Base-by-base conservation (phyloP, 2,113 vertebrate species). In the Callospermophilus lateralis region DNA sequence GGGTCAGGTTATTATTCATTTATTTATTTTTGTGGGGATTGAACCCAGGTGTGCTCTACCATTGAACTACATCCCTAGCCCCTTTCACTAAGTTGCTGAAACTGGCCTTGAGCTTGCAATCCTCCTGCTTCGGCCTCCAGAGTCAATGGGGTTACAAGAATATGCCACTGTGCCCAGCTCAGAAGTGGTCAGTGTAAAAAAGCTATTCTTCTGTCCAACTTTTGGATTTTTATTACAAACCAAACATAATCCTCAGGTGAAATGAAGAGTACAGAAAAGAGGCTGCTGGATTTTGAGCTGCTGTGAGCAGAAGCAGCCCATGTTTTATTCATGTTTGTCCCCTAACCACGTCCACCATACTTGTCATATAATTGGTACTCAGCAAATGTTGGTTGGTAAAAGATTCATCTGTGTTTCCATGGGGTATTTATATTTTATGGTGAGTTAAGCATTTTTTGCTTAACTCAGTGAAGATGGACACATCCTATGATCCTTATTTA, bases 181-280 rank as follows among this genome's bases (percentile, higher is more conserved):
- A 45, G 34, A 42, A 20, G 26, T 6, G 58, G 51, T 72, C 63
- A 81, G 11, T 51, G 90, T 76, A 53, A 37, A 86, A 90, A 95
- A 80, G 45, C 26, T 67, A 90, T 87, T 53, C 53, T 32, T 93
- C 37, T 70, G 19, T 73, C 24, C 45, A 87, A 65, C n/a, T 83
- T 94, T 85, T 88, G 83, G 34, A 48, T 90, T 96, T 89, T 97
- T 84, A 92, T 39, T 58, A 72, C 1, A 79, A 91, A 74, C n/a
- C 83, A 87, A 97, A 37, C 30, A 92, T 11, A 96, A 10, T 72
- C 74, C 39, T 22, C 24, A 85, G 74, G 78, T 1, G 61, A 78
- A 88, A 84, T 76, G 88, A 89, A 68, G 86, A 84, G 85, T 67
- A 58, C 8, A 9, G 3, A 28, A 84, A 68, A 92, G 87, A 77